phyloP scores from a whole-genome alignment of 2,113 vertebrate species.

The Salvelinus sp. region DNA sequence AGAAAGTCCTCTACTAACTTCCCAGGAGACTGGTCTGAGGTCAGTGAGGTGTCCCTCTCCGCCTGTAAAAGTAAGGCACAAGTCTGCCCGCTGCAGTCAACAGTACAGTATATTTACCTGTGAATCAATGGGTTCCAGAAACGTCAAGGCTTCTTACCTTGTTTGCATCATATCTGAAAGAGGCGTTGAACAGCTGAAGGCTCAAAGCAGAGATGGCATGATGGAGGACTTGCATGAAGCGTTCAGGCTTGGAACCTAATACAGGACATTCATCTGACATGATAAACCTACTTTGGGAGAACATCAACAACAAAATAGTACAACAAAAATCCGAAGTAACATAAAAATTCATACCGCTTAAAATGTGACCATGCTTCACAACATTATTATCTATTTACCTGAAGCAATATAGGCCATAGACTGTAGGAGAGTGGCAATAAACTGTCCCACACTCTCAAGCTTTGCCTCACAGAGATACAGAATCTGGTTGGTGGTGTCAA shows the following conservation, averaged over 20 bases:
- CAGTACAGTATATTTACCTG: background rate
- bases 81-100: background rate
- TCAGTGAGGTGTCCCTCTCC: slow-evolving; percentile 9
- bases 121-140: background rate
- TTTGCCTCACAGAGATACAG: slow-evolving; percentile 73
- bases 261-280: slow-evolving; percentile 3
- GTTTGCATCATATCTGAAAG: slow-evolving; percentile 53
- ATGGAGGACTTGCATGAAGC: slow-evolving; percentile 66
- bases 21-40: slow-evolving; percentile 27
- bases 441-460: slow-evolving; percentile 76
- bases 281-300: background rate
- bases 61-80: background rate
- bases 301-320: background rate
- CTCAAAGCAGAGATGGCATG: slow-evolving; percentile 69
- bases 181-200: slow-evolving; percentile 66
- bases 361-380: background rate
- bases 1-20: slow-evolving; percentile 71
- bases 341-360: background rate
- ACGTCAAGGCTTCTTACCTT: background rate
- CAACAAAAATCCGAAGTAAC: background rate
- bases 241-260: slow-evolving; percentile 55
- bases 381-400: slow-evolving; percentile 60
- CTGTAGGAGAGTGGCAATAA: slow-evolving; percentile 74
- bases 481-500: slow-evolving; percentile 75
- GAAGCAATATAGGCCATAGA: slow-evolving; percentile 74